Evolutionary conservation across 2,888 invertebrate genomes (phyloP), one percentile per base, ranked within the genome.

Genomic region (Heliconius aoede): DNA sequence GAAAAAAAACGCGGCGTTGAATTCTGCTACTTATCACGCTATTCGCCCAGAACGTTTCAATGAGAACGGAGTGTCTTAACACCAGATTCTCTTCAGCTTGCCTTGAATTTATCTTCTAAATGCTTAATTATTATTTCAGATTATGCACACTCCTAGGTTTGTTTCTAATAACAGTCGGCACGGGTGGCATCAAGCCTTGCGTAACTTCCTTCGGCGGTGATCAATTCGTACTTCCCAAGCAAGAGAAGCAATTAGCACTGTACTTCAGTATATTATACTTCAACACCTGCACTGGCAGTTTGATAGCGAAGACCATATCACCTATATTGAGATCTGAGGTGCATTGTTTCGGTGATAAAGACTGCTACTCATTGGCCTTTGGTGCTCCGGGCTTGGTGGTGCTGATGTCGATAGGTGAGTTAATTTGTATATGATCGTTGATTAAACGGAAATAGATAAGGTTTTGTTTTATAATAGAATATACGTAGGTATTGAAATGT

Each of bases 151-250:
- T 97, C 78, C 82, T 96, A 28, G 97, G 97, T 0, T 89, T 98
- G 36, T 86, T 96, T 21, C 89, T 97, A 81, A 96, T 97, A 77
- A 97, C 97, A 0, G 81, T 97, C 5, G 97, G 97, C 3, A 97
- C 97, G 0, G 97, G 97, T 0, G 97, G 97, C 5, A 97, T 98
- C 80, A 98, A 97, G 83, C 97, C 97, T 0, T 97, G 97, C 86
- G 97, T 97, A 1, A 94, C 97, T 0, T 96, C 97, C 0, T 97
- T 97, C 86, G 97, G 97, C 4, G 97, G 97, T 0, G 97, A 98
- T 88, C 97, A 97, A 87, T 97, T 97, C 84, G 88, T 91, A 24
- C 84, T 96, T 62, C 96, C 96, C 0, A 92, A 95, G 69, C 96
- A 97, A 90, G 94, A 95, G 24, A 94, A 94, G 79, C 95, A 96